Base-by-base conservation (phyloP, 2,888 invertebrate species). In the Tortricodes alternella region DNA sequence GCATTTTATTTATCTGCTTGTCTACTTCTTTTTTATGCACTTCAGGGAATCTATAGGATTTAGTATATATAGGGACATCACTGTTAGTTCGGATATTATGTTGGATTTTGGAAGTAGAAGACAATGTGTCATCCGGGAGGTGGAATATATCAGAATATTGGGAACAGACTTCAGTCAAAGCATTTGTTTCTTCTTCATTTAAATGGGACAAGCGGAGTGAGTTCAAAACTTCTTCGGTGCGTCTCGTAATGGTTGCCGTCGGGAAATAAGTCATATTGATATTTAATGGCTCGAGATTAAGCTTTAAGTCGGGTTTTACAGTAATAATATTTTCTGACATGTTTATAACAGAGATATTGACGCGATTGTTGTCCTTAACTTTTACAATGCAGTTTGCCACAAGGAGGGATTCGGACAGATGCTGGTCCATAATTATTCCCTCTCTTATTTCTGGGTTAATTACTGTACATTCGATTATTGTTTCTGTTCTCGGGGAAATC, bases 381-480 rank as follows among this genome's bases (percentile, higher is more conserved):
- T 46, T 53, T 7, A 58, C 53, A 8, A 62, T 11, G 32, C 60
- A 62, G 27, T 62, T 62, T 3, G 62, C 59, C 1, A 68, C 34
- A 0, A 66, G 34, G 2, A 66, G 32, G 2, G 32, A 18, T 1
- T 58, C 43, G 2, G 23, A 38, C 6, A 60, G 2, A 13, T 61
- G 44, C 49, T 64, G 62, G 37, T 64, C 62, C 13, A 60, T 3
- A 4, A 66, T 51, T 1, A 64, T n/a, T 6, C 62, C 62, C 57
- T 67, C 66, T 46, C 27, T 41, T 8, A 67, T 9, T 38, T 68
- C 51, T 11, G 66, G 62, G 15, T 67, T 67, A 3, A 1, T 8
- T 1, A 67, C 64, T 9, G 68, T 50, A 19, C 66, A 69, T 61
- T 71, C 35, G 5, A 35, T 35, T 35, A 35, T 35, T 16, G 16